Percentiles rank a stretch among this genome's conserved stretches.
These are phyloP conservation scores for Okapia johnstoni DNA, from an alignment of 2,113 vertebrate species.

Conservation along the genomic window DNA sequence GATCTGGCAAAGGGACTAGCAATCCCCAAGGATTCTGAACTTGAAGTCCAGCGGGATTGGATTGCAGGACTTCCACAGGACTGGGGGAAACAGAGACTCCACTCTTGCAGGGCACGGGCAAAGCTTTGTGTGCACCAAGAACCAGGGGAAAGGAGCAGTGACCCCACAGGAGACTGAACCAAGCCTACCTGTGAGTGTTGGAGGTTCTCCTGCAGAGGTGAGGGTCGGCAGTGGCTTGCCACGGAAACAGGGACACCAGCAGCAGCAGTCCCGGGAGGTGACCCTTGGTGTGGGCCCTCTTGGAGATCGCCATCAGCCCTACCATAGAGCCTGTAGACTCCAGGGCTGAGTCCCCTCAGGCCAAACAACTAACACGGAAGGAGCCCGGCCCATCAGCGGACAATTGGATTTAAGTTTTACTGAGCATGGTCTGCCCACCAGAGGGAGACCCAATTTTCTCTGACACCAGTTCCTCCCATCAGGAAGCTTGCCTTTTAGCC, in stretches of 20 bases:
- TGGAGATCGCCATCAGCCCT: not conserved
- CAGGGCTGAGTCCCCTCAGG: not conserved
- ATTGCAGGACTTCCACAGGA: not conserved
- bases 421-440: not conserved
- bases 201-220: not conserved
- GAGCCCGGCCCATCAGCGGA: not conserved
- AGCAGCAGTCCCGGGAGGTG: not conserved
- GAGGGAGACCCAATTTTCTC: not conserved
- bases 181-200: not conserved
- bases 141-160: not conserved
- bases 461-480: not conserved
- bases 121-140: not conserved
- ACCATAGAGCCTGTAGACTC: not conserved
- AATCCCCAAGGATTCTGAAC: not conserved
- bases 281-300: not conserved
- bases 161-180: not conserved
- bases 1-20: not conserved
- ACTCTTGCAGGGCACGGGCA: not conserved
- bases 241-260: fast-evolving
- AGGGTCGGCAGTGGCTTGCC: not conserved
- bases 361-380: not conserved
- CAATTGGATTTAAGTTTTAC: not conserved
- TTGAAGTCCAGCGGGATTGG: not conserved
- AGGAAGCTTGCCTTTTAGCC: not conserved
- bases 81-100: not conserved